A percentile compares a stretch with the other conserved stretches of the same genome.
Evolutionary conservation across 37 sponge, comb jelly and placozoan genomes (phyloP).

Genomic region (Cladorhizidae sp.): DNA sequence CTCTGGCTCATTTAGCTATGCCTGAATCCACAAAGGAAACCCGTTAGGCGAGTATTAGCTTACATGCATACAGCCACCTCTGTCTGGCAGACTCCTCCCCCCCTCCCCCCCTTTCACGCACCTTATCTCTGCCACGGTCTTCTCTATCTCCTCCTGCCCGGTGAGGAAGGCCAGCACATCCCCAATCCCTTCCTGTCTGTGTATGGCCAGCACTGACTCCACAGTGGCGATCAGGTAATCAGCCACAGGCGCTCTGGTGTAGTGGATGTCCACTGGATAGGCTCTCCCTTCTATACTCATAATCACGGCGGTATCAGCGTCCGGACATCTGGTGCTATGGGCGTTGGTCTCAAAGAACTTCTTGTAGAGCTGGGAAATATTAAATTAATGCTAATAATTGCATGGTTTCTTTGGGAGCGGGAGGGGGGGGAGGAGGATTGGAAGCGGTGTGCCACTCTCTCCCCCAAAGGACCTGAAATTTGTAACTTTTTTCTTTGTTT

Average conservation of each 20-base stretch:
- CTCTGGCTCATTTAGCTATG: too few relatives aligned
- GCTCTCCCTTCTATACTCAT: constrained; percentile 87
- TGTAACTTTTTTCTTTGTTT: too few relatives aligned
- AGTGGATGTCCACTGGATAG: constrained; percentile 73
- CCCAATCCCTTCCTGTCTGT: constrained; percentile 79
- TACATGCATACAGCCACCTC: too few relatives aligned
- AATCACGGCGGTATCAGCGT: constrained; percentile 82
- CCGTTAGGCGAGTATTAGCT: too few relatives aligned
- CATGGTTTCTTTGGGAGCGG: too few relatives aligned
- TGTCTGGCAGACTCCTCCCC: too few relatives aligned
- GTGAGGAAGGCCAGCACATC: constrained; percentile 96
- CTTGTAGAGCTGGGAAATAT: constrained; percentile 59
- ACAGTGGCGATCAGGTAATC: constrained; percentile 90
- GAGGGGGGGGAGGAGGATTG: too few relatives aligned
- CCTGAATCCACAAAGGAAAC: too few relatives aligned
- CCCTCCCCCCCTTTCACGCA: too few relatives aligned
- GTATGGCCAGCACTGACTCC: constrained; percentile 85
- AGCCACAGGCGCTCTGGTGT: constrained; percentile 85
- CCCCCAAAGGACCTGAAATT: too few relatives aligned
- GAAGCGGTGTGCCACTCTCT: too few relatives aligned
- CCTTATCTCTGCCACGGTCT: constrained; percentile 43
- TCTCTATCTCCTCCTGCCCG: constrained; percentile 81
- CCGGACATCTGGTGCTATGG: constrained; percentile 31
- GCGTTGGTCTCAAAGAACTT: constrained; percentile 91
- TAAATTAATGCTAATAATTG: too few relatives aligned